phyloP scores from a whole-genome alignment of 2,888 invertebrate genomes.

The Drosophila demipolita region DNA sequence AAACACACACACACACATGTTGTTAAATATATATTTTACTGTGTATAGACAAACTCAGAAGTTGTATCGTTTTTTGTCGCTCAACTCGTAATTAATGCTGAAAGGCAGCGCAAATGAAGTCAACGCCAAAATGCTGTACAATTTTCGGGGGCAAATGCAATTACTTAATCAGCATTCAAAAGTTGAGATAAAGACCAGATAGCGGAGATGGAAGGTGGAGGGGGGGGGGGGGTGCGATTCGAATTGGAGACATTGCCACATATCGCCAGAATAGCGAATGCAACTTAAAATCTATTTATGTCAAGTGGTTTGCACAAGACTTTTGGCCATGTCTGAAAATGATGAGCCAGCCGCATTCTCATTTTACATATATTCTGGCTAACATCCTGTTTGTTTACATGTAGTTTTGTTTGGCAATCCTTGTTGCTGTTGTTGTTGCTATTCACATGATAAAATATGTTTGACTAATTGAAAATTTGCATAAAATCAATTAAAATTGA shows the following conservation, averaged over 20 bases:
- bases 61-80: constrained; percentile 48
- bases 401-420: constrained; percentile 51
- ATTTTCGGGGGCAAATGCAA: constrained; percentile 72
- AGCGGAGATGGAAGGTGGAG: neutral
- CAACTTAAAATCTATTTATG: constrained; percentile 69
- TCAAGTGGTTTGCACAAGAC: constrained; percentile 69
- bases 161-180: constrained; percentile 76
- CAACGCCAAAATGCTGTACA: constrained; percentile 77
- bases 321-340: constrained; percentile 38
- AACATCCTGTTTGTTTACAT: constrained; percentile 25
- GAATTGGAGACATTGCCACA: constrained; percentile 9
- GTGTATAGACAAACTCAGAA: constrained; percentile 22
- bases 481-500: constrained; percentile 81
- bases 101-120: constrained; percentile 76
- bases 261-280: constrained; percentile 26
- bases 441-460: constrained; percentile 60
- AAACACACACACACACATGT: constrained; percentile 24
- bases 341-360: constrained; percentile 12
- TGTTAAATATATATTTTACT: constrained; percentile 20
- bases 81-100: constrained; percentile 70
- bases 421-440: constrained; percentile 23
- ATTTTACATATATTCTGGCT: constrained; percentile 1
- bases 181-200: constrained; percentile 26
- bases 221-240: neutral
- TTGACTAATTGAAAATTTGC: constrained; percentile 80